Evolutionary conservation across 2,113 vertebrate genomes (phyloP), one percentile per base, ranked within the genome.

Genomic region (Echinops telfairi): DNA sequence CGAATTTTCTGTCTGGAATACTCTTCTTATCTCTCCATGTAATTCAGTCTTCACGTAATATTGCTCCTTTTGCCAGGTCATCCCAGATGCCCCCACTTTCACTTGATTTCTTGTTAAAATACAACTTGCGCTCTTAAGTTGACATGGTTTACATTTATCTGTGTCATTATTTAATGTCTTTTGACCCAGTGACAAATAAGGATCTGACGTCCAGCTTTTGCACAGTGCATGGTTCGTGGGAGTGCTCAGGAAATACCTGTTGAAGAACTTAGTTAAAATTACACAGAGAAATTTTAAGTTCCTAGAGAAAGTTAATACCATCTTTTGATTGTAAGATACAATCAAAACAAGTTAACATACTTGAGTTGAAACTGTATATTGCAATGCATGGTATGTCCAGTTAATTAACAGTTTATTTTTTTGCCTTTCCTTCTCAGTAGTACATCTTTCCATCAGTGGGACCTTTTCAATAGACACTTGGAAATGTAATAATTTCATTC

Each of bases 211-310:
- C 27, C 20, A 94, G 31, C n/a, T 73, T 83, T 31, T 80, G 19
- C 15, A 88, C 25, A 93, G 29, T 77, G 16, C 38, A 17, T 43
- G n/a, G 53, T 71, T 33, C n/a, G 43, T 31, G 7, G 20, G 12
- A 73, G 19, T 25, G 0, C 29, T 53, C 80, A 82, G 25, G 78
- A 83, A 89, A 58, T 31, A 68, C n/a, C 20, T 64, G 27, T 57
- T n/a, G 3, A 84, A 76, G 29, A 83, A 88, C 20, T 47, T 47
- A 80, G 57, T 83, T 92, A 89, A 17, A 95, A 94, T 33, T 81
- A 92, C 40, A 77, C 12, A 58, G 5, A 43, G 58, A 86, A 80
- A 79, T 4, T 77, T 0, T 86, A 86, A 88, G 64, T 68, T 88
- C 31, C 27, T 40, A 81, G 29, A 71, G 43, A 92, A 73, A 91